Evolutionary conservation across 2,113 vertebrate genomes (phyloP).

Genomic region (Melanostigma gelatinosum): DNA sequence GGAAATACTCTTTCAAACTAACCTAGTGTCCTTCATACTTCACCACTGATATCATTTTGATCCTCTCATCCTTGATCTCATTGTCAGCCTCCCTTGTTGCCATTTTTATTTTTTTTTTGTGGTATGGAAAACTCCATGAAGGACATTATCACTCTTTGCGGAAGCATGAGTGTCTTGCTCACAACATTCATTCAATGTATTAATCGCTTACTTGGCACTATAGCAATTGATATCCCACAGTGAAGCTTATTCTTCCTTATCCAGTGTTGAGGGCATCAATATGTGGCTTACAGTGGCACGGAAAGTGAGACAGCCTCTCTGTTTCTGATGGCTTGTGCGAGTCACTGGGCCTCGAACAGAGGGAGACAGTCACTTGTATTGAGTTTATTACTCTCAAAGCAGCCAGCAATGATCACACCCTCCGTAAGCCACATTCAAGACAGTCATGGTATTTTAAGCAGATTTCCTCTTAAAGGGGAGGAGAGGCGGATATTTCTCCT

Average conservation of each 20-base stretch:
- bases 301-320: constrained; percentile 58
- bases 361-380: constrained; percentile 58
- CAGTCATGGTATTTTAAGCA: constrained; percentile 73
- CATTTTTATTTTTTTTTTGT: constrained; percentile 44
- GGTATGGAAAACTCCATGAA: constrained; percentile 29
- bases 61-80: constrained; percentile 75
- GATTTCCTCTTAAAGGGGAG: constrained; percentile 75
- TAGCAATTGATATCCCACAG: constrained; percentile 38
- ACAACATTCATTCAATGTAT: constrained; percentile 25
- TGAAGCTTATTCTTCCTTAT: constrained; percentile 43
- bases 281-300: constrained; percentile 35
- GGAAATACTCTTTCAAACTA: constrained; percentile 67
- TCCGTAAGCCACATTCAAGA: constrained; percentile 74
- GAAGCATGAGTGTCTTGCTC: constrained; percentile 30
- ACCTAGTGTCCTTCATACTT: constrained; percentile 78
- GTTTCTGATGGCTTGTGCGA: constrained; percentile 67
- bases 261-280: constrained; percentile 46
- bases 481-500: constrained; percentile 65
- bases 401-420: constrained; percentile 67
- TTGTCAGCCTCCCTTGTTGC: constrained; percentile 57
- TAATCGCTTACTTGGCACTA: constrained; percentile 34
- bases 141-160: constrained; percentile 47
- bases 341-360: constrained; percentile 57
- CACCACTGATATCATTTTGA: constrained; percentile 73
- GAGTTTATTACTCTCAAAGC: constrained; percentile 73